phyloP scores from a whole-genome alignment of 2,888 invertebrate genomes.

The Brachyopa scutellaris region DNA sequence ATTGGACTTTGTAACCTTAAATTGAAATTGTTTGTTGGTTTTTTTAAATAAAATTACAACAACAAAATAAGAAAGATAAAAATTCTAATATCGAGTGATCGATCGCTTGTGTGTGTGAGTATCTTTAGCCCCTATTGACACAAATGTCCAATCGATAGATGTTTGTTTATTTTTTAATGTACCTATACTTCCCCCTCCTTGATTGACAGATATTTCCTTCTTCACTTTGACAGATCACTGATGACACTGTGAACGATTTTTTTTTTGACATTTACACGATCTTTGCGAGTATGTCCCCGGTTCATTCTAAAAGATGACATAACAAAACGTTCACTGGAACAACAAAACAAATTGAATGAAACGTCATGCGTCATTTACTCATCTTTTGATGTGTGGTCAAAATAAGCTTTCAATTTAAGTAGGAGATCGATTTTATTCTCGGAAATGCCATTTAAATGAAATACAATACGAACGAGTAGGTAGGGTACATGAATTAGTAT shows the following conservation, averaged over 20 bases:
- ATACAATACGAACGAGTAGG: not conserved
- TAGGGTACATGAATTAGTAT: too few species aligned
- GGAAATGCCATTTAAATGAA: slow-evolving; percentile 14
- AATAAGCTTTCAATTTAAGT: slow-evolving; percentile 12
- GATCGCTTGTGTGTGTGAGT: not conserved
- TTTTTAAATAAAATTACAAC: slow-evolving; percentile 17
- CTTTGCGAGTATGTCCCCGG: too few species aligned
- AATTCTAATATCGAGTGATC: not conserved
- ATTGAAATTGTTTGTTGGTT: too few species aligned
- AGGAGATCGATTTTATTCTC: slow-evolving; percentile 19
- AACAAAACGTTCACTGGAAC: slow-evolving; percentile 13
- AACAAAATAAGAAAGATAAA: slow-evolving; percentile 13
- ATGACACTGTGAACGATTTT: not conserved
- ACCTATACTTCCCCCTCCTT: not conserved
- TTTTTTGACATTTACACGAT: not conserved
- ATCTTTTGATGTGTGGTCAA: not conserved
- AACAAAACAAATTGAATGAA: slow-evolving; percentile 27
- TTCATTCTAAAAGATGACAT: slow-evolving; percentile 14
- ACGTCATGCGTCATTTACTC: slow-evolving; percentile 29
- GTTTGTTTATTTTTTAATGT: not conserved
- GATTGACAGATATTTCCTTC: slow-evolving; percentile 1
- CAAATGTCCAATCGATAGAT: slow-evolving; percentile 24
- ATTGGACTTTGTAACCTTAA: slow-evolving; percentile 26
- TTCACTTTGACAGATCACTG: too few species aligned
- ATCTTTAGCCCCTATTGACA: slow-evolving; percentile 35